Evolutionary conservation across 2,113 vertebrate species (phyloP).

Genomic region (Ovis aries): DNA sequence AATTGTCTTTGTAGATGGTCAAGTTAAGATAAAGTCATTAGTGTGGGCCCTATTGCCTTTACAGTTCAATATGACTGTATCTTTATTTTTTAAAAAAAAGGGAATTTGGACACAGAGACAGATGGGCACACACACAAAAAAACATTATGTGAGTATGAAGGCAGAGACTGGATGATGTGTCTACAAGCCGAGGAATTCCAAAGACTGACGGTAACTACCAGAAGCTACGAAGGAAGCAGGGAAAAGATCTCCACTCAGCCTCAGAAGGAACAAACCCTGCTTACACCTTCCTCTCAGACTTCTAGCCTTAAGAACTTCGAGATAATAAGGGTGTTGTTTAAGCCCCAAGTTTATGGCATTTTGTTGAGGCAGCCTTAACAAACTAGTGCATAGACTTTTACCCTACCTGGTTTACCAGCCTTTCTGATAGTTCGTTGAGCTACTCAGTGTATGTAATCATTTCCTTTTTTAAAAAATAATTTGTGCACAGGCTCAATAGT

Average conservation of each 20-base stretch:
- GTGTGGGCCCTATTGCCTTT: neutral
- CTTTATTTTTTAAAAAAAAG: neutral
- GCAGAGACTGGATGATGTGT: neutral
- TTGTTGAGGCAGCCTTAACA: neutral
- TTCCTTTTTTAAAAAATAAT: neutral
- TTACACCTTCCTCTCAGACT: neutral
- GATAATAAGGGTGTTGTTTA: neutral
- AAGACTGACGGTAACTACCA: neutral
- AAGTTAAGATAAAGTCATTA: neutral
- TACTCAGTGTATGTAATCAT: neutral
- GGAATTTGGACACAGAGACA: neutral
- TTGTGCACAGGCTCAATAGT: neutral
- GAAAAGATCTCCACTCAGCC: neutral
- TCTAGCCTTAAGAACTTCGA: neutral
- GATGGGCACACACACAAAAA: neutral
- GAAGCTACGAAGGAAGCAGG: neutral
- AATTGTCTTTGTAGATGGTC: neutral
- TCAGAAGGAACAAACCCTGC: neutral
- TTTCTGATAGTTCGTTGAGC: neutral
- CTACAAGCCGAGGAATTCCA: neutral
- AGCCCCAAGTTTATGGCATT: neutral
- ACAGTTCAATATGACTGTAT: neutral
- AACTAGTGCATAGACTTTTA: neutral
- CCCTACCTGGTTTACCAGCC: neutral
- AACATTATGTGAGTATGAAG: neutral